phyloP scores from a whole-genome alignment of 2,888 invertebrate species.

The Calephelis perditalis region DNA sequence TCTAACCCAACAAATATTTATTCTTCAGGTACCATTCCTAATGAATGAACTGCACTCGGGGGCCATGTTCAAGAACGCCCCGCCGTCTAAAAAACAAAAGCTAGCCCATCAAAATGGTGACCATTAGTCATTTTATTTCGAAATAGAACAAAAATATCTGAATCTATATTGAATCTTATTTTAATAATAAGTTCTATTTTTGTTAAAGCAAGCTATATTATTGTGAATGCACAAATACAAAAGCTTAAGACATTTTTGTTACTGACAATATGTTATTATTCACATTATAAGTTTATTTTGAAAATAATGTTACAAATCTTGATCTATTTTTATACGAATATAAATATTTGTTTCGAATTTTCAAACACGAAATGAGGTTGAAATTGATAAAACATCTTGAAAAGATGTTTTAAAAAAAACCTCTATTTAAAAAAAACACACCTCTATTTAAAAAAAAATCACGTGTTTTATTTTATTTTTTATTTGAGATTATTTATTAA shows the following conservation, averaged over 20 bases:
- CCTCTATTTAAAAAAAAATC: too few species aligned
- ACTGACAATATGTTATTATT: neutral
- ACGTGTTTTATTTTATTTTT: too few species aligned
- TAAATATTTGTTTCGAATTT: too few species aligned
- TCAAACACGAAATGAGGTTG: too few species aligned
- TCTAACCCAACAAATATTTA: neutral
- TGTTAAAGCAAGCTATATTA: neutral
- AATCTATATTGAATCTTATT: neutral
- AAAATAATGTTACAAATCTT: neutral
- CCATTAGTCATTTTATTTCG: constrained; percentile 36
- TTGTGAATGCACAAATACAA: neutral
- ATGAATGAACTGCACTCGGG: constrained; percentile 59
- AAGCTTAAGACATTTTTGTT: neutral
- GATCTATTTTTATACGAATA: too few species aligned
- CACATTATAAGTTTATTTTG: neutral
- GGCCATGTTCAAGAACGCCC: constrained; percentile 47
- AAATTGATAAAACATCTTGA: too few species aligned
- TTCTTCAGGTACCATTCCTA: constrained; percentile 42
- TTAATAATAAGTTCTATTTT: neutral
- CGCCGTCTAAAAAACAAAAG: constrained; percentile 55
- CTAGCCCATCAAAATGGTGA: constrained; percentile 54
- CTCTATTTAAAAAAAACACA: too few species aligned
- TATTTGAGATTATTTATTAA: too few species aligned
- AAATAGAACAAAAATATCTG: neutral
- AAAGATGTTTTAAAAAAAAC: too few species aligned